phyloP scores from a whole-genome alignment of 92 coral and sea anemone species.

The Porites divaricata region DNA sequence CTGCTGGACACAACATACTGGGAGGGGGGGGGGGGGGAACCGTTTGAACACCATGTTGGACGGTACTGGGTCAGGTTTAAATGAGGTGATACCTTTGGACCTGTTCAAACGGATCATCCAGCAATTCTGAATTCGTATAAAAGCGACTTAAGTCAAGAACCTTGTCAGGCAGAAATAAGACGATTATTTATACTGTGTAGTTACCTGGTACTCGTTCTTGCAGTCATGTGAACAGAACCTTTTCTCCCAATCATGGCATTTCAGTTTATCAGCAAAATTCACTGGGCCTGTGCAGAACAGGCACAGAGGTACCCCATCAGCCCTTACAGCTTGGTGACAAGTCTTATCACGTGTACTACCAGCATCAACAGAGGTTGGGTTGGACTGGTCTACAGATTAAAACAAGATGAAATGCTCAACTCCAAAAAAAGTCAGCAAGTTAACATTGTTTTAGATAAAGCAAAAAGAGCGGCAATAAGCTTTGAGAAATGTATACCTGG shows the following conservation, averaged over 20 bases:
- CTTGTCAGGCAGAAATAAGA: background rate
- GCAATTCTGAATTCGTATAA: no score
- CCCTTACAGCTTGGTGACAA: slow-evolving; percentile 78
- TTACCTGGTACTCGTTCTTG: slow-evolving; percentile 92
- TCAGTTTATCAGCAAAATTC: slow-evolving; percentile 62
- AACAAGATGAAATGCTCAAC: no score
- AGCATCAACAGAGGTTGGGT: background rate
- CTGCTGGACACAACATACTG: no score
- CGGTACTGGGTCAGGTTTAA: no score
- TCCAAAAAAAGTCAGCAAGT: no score
- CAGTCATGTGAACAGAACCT: slow-evolving; percentile 94
- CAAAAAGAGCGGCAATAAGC: no score
- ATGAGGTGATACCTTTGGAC: no score
- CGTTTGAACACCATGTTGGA: no score
- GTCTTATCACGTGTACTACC: background rate
- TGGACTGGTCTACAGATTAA: background rate
- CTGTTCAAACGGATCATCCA: no score
- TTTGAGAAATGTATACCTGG: no score
- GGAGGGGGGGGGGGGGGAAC: no score
- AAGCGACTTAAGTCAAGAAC: background rate
- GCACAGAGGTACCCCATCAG: slow-evolving; percentile 86
- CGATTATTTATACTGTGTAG: background rate
- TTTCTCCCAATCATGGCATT: slow-evolving; percentile 82
- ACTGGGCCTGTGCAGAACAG: slow-evolving; percentile 83
- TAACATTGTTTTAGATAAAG: no score